These are phyloP conservation scores for Conomelus anceps DNA, from an alignment of 2,888 invertebrate genomes.

Conservation along the genomic window DNA sequence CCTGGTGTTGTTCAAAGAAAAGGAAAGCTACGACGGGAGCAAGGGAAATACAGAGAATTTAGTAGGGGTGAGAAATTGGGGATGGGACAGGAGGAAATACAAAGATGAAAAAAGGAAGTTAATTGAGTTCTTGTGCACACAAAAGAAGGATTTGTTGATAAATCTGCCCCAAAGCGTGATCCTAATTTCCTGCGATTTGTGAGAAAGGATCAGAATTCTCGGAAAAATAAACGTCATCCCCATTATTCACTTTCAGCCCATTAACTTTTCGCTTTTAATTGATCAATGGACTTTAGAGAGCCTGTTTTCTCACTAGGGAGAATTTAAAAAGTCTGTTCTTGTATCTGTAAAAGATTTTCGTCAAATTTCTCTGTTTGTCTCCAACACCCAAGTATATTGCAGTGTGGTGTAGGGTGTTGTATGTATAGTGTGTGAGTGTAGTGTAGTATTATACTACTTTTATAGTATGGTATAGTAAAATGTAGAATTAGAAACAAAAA, in stretches of 20 bases:
- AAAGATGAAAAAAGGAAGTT: background rate
- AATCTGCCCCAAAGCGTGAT: background rate
- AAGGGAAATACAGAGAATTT: too few relatives aligned
- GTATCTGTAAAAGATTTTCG: too few relatives aligned
- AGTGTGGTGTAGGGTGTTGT: too few relatives aligned
- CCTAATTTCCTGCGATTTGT: background rate
- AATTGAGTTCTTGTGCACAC: background rate
- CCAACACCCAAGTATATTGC: too few relatives aligned
- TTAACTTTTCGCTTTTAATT: background rate
- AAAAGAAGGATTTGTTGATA: background rate
- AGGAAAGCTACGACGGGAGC: background rate
- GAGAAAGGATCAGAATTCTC: background rate
- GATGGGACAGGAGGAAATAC: background rate
- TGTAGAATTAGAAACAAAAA: too few relatives aligned
- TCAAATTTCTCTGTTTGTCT: too few relatives aligned
- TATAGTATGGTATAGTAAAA: too few relatives aligned
- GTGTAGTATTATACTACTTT: too few relatives aligned
- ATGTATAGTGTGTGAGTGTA: too few relatives aligned
- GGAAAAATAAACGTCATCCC: background rate
- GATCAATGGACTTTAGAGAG: background rate
- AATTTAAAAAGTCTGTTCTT: background rate
- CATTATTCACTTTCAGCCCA: background rate
- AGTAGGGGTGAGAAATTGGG: background rate
- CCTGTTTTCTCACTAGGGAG: background rate
- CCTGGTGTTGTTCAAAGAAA: background rate